Evolutionary conservation across 2,113 vertebrate species (phyloP).

Genomic region (Cinclus cinclus): DNA sequence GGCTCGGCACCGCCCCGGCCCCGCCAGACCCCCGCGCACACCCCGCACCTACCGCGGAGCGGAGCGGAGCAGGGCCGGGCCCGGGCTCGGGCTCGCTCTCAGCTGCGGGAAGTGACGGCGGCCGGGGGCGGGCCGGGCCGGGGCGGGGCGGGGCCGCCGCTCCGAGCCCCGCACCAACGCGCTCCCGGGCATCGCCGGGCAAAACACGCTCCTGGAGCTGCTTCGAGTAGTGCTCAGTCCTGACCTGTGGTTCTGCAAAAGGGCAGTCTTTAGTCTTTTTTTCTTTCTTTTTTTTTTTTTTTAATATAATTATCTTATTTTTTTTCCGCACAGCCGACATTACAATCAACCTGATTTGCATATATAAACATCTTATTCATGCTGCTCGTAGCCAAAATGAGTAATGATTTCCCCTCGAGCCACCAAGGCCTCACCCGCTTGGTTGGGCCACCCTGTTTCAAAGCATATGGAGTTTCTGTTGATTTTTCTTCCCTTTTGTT

Average conservation of each 20-base stretch:
- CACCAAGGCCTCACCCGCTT: background rate
- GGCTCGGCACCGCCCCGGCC: background rate
- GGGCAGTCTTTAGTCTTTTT: accelerated
- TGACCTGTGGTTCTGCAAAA: accelerated
- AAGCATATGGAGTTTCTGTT: background rate
- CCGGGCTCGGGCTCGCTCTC: background rate
- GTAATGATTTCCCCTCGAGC: background rate
- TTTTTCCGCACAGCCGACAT: background rate
- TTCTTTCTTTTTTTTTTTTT: accelerated
- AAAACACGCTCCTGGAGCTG: accelerated
- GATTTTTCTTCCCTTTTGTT: background rate
- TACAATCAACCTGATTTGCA: background rate
- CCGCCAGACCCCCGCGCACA: background rate
- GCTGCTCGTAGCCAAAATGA: background rate
- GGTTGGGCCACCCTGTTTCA: background rate
- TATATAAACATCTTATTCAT: background rate
- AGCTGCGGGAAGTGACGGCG: constrained; percentile 12
- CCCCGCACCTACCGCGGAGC: background rate
- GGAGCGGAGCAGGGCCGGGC: background rate
- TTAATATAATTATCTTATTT: background rate
- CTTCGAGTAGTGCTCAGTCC: accelerated
- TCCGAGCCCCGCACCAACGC: background rate
- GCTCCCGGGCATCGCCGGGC: accelerated
- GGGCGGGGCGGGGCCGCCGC: background rate
- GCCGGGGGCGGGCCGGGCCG: background rate